These are phyloP conservation scores for Diprion similis DNA, from an alignment of 1,140 invertebrate species.

Conservation along the genomic window DNA sequence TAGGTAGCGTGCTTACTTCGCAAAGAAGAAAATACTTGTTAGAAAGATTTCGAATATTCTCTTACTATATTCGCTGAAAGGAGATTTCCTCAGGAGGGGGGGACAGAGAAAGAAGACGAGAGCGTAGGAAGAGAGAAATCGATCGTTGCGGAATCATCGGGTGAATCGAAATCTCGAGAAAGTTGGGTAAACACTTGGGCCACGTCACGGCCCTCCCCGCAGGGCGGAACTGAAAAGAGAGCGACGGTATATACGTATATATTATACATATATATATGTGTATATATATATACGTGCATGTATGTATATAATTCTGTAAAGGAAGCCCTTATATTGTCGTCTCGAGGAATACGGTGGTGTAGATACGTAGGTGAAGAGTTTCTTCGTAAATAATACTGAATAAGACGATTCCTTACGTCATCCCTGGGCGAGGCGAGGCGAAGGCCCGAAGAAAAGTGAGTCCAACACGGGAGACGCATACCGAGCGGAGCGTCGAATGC, in stretches of 20 bases:
- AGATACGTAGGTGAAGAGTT: constrained; percentile 39
- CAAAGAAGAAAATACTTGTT: neutral
- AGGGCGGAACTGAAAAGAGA: constrained; percentile 1
- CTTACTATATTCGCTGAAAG: neutral
- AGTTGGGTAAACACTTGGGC: constrained; percentile 31
- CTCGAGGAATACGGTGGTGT: constrained; percentile 26
- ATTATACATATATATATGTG: neutral
- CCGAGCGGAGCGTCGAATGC: constrained; percentile 43
- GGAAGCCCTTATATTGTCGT: constrained; percentile 43
- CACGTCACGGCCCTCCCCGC: constrained; percentile 15
- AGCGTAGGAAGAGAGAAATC: neutral
- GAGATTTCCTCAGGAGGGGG: neutral
- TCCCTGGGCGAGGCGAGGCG: constrained; percentile 27
- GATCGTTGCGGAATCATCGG: constrained; percentile 7
- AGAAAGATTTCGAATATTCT: neutral
- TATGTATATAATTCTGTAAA: constrained; percentile 17
- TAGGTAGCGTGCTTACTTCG: no score
- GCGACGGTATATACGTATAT: neutral
- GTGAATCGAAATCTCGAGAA: constrained; percentile 25
- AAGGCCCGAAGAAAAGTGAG: constrained; percentile 46
- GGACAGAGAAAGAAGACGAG: neutral
- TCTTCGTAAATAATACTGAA: constrained; percentile 39
- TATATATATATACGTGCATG: no score
- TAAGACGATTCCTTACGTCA: constrained; percentile 56
- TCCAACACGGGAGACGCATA: constrained; percentile 47